phyloP scores from a whole-genome alignment of 1,140 invertebrate genomes.

The Brachionus angularis region DNA sequence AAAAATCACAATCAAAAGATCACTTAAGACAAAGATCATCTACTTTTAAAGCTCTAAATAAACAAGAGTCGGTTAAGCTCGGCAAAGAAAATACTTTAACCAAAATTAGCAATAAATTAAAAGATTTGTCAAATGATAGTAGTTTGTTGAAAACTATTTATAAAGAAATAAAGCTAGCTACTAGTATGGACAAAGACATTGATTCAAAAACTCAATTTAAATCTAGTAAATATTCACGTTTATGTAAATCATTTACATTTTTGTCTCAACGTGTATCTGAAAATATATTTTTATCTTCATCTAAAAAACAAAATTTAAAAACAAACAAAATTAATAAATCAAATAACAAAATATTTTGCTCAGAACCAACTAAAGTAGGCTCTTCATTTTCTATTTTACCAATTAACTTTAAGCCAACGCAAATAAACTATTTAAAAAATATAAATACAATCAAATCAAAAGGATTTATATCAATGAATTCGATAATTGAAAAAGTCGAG shows the following conservation, averaged over 20 bases:
- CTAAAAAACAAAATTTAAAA: constrained; percentile 21
- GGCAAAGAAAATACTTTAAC: constrained; percentile 20
- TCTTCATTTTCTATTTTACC: constrained; percentile 4
- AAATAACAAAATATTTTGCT: background rate
- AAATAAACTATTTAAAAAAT: constrained; percentile 41
- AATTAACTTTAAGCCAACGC: background rate
- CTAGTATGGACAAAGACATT: constrained; percentile 14
- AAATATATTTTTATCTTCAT: constrained; percentile 2
- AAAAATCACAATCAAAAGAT: background rate
- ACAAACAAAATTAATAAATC: background rate
- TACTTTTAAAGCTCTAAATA: constrained; percentile 34
- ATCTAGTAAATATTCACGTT: constrained; percentile 21
- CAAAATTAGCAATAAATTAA: constrained; percentile 26
- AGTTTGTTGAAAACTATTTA: constrained; percentile 32
- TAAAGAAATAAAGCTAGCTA: constrained; percentile 39
- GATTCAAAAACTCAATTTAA: constrained; percentile 1
- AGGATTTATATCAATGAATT: constrained; percentile 36
- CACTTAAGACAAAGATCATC: background rate
- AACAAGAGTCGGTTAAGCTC: background rate
- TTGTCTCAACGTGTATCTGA: constrained; percentile 16
- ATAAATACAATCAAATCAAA: constrained; percentile 15
- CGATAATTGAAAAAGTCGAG: constrained; percentile 30
- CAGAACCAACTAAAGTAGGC: constrained; percentile 24
- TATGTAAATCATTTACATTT: constrained; percentile 35
- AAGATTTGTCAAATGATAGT: constrained; percentile 26